Conservation (phyloP, 2,888 invertebrate species). For the Neocrepidodera transversa region DNA sequence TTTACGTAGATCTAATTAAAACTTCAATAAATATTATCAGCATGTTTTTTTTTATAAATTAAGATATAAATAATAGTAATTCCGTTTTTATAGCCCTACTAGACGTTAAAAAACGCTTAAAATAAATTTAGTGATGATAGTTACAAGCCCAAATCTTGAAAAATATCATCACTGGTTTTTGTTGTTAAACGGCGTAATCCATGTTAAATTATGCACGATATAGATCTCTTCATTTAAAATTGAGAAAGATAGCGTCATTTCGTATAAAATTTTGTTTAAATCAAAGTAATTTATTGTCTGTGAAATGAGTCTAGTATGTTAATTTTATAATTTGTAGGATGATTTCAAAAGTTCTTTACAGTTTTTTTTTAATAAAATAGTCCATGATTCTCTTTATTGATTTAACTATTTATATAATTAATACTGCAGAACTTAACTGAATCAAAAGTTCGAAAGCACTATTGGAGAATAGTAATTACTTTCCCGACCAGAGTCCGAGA, state of each 20-base stretch:
- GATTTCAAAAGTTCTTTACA: no score
- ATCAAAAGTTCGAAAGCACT: no score
- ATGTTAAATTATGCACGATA: background rate
- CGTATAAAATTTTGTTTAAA: background rate
- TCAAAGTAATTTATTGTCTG: background rate
- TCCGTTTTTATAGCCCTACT: background rate
- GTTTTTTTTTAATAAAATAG: no score
- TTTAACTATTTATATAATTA: no score
- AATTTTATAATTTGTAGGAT: background rate
- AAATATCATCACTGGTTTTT: background rate
- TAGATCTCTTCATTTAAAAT: background rate
- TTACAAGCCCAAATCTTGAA: background rate
- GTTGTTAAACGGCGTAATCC: background rate
- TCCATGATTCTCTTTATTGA: no score
- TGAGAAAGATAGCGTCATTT: background rate
- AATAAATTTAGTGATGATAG: slow-evolving; percentile 2
- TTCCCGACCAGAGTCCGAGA: no score
- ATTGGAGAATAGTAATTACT: no score
- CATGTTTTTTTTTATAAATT: slow-evolving; percentile 3
- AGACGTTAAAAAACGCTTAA: background rate
- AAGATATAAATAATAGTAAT: slow-evolving; percentile 7
- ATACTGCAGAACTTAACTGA: no score
- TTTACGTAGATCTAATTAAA: background rate
- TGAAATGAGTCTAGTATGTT: background rate
- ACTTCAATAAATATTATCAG: background rate